Conservation (phyloP, 2,797 vertebrate species). For the Sebastes hubbsi region DNA sequence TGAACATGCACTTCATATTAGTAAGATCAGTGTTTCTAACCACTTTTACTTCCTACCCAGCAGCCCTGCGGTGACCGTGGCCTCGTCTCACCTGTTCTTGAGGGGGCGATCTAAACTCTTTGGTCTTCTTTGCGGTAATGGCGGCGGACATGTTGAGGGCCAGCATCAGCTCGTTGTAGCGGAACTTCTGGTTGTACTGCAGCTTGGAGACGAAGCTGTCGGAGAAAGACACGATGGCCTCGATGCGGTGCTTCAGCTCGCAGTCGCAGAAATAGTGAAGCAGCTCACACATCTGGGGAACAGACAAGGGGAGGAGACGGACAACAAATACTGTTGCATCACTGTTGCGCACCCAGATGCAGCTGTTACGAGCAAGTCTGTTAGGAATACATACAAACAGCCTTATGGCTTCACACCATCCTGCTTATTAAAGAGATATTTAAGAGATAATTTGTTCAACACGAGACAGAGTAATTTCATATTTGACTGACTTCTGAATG, state of each 20-base stretch:
- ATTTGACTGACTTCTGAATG: slow-evolving; percentile 58
- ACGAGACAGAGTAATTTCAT: slow-evolving; percentile 44
- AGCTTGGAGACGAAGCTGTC: slow-evolving; percentile 96
- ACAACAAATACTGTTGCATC: not conserved
- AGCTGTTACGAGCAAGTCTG: not conserved
- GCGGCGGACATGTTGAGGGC: slow-evolving; percentile 99
- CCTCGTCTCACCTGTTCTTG: slow-evolving; percentile 91
- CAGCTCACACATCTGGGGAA: slow-evolving; percentile 94
- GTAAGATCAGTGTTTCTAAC: not conserved
- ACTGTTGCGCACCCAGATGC: not conserved
- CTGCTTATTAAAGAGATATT: slow-evolving; percentile 41
- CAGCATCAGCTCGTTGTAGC: slow-evolving; percentile 98
- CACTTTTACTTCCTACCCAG: not conserved
- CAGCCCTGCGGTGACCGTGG: not conserved
- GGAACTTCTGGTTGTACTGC: slow-evolving; percentile 97
- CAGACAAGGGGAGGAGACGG: slow-evolving; percentile 25
- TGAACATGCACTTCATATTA: not conserved
- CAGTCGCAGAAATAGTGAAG: slow-evolving; percentile 99
- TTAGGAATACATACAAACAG: slow-evolving; percentile 13
- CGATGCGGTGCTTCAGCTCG: slow-evolving; percentile 96
- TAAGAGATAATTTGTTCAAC: slow-evolving; percentile 34
- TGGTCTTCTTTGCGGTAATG: slow-evolving; percentile 95
- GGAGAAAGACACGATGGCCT: slow-evolving; percentile 96
- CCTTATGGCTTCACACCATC: slow-evolving; percentile 12
- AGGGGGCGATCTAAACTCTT: slow-evolving; percentile 97